These are phyloP conservation scores for Ennomos erosarius DNA, from an alignment of 2,888 invertebrate species.

Conservation along the genomic window DNA sequence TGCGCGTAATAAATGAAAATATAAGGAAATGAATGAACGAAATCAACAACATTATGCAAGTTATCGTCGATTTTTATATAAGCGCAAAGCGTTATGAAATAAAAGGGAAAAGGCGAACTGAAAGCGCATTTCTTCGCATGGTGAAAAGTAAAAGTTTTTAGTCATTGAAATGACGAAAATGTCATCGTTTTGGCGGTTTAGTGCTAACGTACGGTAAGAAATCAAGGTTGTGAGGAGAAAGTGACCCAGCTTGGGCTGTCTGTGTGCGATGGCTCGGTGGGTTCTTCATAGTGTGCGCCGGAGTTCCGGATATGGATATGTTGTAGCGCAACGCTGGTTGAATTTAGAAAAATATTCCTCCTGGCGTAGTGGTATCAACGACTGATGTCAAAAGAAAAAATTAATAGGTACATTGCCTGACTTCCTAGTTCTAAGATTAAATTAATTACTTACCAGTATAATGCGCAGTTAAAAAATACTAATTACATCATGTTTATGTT, in stretches of 20 bases:
- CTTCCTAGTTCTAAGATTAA: no score
- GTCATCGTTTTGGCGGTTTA: conserved; percentile 63
- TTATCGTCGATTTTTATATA: conserved; percentile 47
- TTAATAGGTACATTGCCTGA: no score
- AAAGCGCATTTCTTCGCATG: conserved; percentile 46
- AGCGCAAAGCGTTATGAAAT: conserved; percentile 51
- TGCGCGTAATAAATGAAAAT: conserved; percentile 12
- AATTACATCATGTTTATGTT: no score
- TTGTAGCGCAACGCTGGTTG: conserved; percentile 10
- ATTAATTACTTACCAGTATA: no score
- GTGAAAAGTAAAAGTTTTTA: conserved; percentile 79
- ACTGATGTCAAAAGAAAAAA: no score
- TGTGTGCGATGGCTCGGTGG: conserved; percentile 51
- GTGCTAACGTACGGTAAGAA: conserved; percentile 75
- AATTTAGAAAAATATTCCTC: conserved; percentile 13
- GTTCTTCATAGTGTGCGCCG: conserved; percentile 48
- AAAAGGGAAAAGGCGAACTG: conserved; percentile 44
- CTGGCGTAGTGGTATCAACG: no score
- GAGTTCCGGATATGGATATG: conserved; percentile 37
- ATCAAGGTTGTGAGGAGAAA: conserved; percentile 82
- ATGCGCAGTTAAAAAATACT: no score
- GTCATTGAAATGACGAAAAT: conserved; percentile 66
- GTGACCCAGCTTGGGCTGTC: conserved; percentile 69
- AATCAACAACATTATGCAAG: conserved; percentile 33
- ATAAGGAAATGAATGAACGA: conserved; percentile 28